A percentile compares a stretch with the other conserved stretches of the same genome.
These are phyloP conservation scores for Perca flavescens DNA, from an alignment of 2,113 vertebrate species.

Conservation along the genomic window DNA sequence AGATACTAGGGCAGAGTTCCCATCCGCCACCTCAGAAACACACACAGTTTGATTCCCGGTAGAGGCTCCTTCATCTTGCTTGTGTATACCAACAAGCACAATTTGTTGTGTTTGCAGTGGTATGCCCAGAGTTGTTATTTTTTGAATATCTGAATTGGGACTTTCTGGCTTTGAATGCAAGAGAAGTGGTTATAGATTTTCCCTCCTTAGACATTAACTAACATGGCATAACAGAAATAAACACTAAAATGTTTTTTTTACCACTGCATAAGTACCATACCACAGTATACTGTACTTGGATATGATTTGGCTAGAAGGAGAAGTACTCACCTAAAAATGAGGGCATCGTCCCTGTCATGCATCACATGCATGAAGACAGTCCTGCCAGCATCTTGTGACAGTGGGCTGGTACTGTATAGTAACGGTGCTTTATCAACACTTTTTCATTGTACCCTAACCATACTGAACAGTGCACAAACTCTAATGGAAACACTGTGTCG, in stretches of 20 bases:
- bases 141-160: background rate
- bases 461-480: conserved; percentile 41
- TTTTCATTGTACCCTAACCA: conserved; percentile 29
- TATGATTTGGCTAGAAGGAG: background rate
- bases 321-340: background rate
- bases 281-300: background rate
- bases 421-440: conserved; percentile 1
- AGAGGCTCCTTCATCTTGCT: background rate
- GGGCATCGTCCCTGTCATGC: background rate
- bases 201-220: background rate
- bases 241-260: background rate
- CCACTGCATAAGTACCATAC: background rate
- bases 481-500: conserved; percentile 40
- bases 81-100: background rate
- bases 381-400: conserved; percentile 21
- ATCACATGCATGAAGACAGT: conserved; percentile 21
- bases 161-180: background rate
- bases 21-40: background rate
- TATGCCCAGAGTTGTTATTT: background rate
- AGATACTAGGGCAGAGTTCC: background rate
- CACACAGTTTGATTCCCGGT: background rate
- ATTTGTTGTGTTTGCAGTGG: background rate
- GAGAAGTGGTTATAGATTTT: background rate
- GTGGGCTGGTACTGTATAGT: background rate
- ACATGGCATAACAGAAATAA: background rate